Conservation (phyloP, 2,888 invertebrate species). For the Erebia ligea region DNA sequence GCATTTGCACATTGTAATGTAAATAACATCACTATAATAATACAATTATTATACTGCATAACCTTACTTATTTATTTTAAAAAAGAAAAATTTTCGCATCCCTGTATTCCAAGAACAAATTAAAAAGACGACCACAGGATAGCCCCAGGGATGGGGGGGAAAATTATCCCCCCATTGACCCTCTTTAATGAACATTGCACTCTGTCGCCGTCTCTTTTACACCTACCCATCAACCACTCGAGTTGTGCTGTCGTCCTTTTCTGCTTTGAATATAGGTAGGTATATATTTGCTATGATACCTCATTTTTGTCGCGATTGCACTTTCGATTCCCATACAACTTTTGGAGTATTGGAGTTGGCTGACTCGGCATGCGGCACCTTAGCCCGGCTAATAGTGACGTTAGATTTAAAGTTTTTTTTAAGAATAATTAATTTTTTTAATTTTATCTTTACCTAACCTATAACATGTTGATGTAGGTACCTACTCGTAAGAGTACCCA, state of each 20-base stretch:
- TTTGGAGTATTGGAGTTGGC: not conserved
- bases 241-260: slow-evolving; percentile 55
- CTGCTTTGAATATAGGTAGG: slow-evolving; percentile 49
- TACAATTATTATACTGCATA: not conserved
- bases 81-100: slow-evolving; percentile 48
- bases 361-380: not conserved
- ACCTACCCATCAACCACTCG: slow-evolving; percentile 48
- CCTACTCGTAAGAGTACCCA: too few relatives aligned
- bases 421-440: too few relatives aligned
- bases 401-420: not conserved
- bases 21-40: not conserved
- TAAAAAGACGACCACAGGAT: slow-evolving; percentile 82
- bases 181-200: slow-evolving; percentile 82
- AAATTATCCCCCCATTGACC: slow-evolving; percentile 75
- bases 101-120: slow-evolving; percentile 75
- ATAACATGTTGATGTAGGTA: too few relatives aligned
- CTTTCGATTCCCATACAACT: slow-evolving; percentile 29
- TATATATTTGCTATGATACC: slow-evolving; percentile 52
- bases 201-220: slow-evolving; percentile 62
- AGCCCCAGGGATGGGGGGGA: slow-evolving; percentile 61
- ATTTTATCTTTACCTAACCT: too few relatives aligned
- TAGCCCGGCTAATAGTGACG: not conserved
- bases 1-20: too few relatives aligned
- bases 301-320: slow-evolving; percentile 43
- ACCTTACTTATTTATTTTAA: not conserved